These are phyloP conservation scores for Drosophila chauvacae DNA, from an alignment of 1,140 invertebrate species.

Conservation along the genomic window DNA sequence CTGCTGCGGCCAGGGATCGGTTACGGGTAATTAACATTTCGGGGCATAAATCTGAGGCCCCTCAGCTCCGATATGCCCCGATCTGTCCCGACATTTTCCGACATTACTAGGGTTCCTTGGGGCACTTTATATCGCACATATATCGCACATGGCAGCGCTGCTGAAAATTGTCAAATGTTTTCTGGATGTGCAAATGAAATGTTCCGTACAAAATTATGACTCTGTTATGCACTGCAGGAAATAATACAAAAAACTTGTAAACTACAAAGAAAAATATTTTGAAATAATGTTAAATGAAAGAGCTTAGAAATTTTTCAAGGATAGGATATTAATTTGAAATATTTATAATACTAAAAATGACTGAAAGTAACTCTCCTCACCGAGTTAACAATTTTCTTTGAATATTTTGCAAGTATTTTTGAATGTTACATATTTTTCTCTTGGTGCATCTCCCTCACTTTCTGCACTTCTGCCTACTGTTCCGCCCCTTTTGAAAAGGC, in stretches of 20 bases:
- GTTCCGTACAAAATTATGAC: constrained; percentile 25
- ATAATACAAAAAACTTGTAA: neutral
- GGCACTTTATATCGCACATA: neutral
- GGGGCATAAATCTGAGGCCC: constrained; percentile 72
- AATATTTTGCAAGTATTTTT: neutral
- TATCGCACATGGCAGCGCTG: constrained; percentile 35
- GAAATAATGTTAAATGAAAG: neutral
- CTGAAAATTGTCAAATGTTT: constrained; percentile 36
- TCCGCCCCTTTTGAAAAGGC: constrained; percentile 20
- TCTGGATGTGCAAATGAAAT: constrained; percentile 48
- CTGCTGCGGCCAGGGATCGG: constrained; percentile 59
- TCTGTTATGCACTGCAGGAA: neutral
- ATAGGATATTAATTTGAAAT: neutral
- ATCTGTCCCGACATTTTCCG: neutral
- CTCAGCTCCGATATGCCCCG: constrained; percentile 11
- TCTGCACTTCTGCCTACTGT: neutral
- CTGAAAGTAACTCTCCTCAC: neutral
- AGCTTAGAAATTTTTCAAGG: neutral
- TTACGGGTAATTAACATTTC: constrained; percentile 77
- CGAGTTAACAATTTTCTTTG: neutral
- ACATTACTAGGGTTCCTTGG: neutral
- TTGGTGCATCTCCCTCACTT: constrained; percentile 9
- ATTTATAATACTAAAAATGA: neutral
- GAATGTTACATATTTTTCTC: neutral
- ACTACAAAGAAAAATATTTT: neutral